Evolutionary conservation across 2,888 invertebrate genomes (phyloP), one percentile per base, ranked within the genome.

Genomic region (Zhuqinia jingwanae): DNA sequence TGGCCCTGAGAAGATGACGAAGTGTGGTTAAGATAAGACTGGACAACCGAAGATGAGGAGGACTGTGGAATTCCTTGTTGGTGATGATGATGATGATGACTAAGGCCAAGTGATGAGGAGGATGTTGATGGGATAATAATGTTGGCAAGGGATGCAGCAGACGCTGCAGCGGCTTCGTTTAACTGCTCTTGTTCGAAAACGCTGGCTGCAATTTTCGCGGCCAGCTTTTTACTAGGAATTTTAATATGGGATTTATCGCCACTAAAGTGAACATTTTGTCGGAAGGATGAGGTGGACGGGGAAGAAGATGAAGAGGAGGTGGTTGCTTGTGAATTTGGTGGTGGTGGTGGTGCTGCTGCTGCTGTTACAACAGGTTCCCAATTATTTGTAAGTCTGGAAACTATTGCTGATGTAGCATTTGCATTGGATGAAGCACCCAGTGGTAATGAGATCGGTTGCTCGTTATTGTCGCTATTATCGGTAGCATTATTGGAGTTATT

Each of bases 201-300:
- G 76, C 88, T 89, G 0, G 90, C 90, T 0, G 90, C 90, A 63
- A 91, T 85, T 88, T 90, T 91, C 20, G 90, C 90, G 0, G 89
- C 90, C 3, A 89, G 42, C 65, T 91, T 91, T 63, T 91, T 91
- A 65, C 89, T 89, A 3, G 90, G 90, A 17, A 90, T 90, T 85
- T 89, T 90, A 17, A 89, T 90, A 82, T 89, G 89, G 11, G 87
- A 50, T 60, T 87, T 88, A 22, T 87, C 88, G 1, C 58, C 42
- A 27, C 70, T 70, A 63, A 68, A 70, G 42, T 58, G 81, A 36
- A 78, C 77, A 79, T 73, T 82, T 36, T 70, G 73, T 22, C 87
- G 56, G 20, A 84, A 56, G 3, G 81, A 81, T 1, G 53, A 78
- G 2, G 60, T 53, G 15, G 85, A 25, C 15, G 63, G 56, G 45